A percentile compares a stretch with the other conserved stretches of the same genome.
Conservation (phyloP, 1,140 invertebrate species). For the Armadillidium nasatum region DNA sequence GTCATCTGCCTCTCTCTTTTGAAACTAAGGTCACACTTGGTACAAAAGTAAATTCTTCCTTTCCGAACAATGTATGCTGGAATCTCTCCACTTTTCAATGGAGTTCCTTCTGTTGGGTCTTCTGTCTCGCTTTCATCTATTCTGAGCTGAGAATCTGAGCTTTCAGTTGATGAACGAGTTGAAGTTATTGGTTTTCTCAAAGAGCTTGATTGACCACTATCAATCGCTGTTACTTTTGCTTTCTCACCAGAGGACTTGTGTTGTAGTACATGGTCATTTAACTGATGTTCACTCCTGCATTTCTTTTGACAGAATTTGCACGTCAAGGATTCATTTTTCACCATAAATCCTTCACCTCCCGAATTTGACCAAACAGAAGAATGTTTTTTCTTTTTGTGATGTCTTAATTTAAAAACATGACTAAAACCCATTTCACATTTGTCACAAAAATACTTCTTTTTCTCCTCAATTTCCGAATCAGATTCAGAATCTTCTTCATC, state of each 20-base stretch:
- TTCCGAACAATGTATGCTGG: slow-evolving; percentile 37
- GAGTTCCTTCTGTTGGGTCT: background rate
- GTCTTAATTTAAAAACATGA: slow-evolving; percentile 35
- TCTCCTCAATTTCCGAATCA: slow-evolving; percentile 34
- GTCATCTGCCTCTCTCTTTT: slow-evolving; percentile 43
- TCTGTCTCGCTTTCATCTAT: slow-evolving; percentile 11
- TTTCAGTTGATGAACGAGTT: background rate
- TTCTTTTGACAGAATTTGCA: slow-evolving; percentile 38
- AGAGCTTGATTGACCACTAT: background rate
- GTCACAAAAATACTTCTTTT: slow-evolving; percentile 36
- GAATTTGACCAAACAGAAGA: slow-evolving; percentile 22
- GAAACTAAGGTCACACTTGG: slow-evolving; percentile 40
- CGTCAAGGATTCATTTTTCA: slow-evolving; percentile 27
- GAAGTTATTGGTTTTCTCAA: background rate
- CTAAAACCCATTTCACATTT: slow-evolving; percentile 37
- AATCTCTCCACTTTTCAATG: slow-evolving; percentile 21
- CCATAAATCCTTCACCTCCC: slow-evolving; percentile 24
- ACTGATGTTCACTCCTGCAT: slow-evolving; percentile 37
- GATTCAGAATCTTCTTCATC: slow-evolving; percentile 24
- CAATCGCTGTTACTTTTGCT: background rate
- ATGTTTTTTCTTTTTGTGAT: slow-evolving; percentile 30
- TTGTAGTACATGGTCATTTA: slow-evolving; percentile 29
- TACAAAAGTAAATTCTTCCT: slow-evolving; percentile 35
- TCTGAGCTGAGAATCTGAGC: background rate
- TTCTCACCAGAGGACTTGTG: background rate